These are phyloP conservation scores for Hirtodrosophila cameraria DNA, from an alignment of 2,888 invertebrate species.

Conservation along the genomic window DNA sequence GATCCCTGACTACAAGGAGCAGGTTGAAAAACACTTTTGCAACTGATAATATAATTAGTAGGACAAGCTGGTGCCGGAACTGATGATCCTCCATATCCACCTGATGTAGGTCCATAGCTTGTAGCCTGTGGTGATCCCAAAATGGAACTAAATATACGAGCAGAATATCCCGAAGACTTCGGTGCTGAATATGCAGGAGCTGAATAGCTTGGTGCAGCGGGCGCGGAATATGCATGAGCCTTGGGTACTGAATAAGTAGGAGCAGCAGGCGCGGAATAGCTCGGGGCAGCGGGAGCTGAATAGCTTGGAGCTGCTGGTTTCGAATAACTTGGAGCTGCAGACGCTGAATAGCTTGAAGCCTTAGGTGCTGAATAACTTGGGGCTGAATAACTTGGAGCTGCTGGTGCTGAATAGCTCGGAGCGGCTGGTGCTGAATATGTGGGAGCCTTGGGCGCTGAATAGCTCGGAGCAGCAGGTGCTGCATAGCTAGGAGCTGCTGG, in stretches of 20 bases:
- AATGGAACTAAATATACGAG: slow-evolving; percentile 51
- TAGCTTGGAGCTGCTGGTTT: no score
- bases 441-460: slow-evolving; percentile 10
- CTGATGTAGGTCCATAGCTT: slow-evolving; percentile 33
- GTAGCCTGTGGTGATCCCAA: slow-evolving; percentile 35
- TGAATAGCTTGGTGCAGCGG: slow-evolving; percentile 4
- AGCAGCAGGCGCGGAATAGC: slow-evolving; percentile 17
- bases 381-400: slow-evolving; percentile 9
- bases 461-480: slow-evolving; percentile 25
- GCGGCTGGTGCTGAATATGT: slow-evolving; percentile 17
- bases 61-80: slow-evolving; percentile 58
- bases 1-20: slow-evolving; percentile 52
- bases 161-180: slow-evolving; percentile 41
- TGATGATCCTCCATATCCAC: slow-evolving; percentile 37
- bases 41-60: slow-evolving; percentile 59
- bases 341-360: slow-evolving; percentile 10
- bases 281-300: slow-evolving; percentile 9
- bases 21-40: slow-evolving; percentile 47
- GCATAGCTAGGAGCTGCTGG: slow-evolving; percentile 10
- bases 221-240: slow-evolving; percentile 11
- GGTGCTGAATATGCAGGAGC: slow-evolving; percentile 6
- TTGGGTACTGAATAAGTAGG: slow-evolving; percentile 14
- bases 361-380: slow-evolving; percentile 16
- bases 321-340: slow-evolving; percentile 3
- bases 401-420: slow-evolving; percentile 14